A percentile compares a stretch with the other conserved stretches of the same genome.
phyloP scores from a whole-genome alignment of 2,797 vertebrate genomes.

The Calcarius lapponicus region DNA sequence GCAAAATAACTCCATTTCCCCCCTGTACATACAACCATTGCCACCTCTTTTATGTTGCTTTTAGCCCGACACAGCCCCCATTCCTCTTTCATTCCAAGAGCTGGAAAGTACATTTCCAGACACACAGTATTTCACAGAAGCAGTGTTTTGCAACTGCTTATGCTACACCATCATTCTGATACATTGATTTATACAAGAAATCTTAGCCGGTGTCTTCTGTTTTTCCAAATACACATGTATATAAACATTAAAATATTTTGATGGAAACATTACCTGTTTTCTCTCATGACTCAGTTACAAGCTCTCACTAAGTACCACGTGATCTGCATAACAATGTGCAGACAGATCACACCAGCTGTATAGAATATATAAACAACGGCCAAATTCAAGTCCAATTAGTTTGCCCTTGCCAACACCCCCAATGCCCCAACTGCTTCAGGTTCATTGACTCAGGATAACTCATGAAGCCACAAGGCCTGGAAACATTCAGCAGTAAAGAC shows the following conservation, averaged over 20 bases:
- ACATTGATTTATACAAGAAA: not conserved
- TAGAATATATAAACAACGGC: rapidly evolving
- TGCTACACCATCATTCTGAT: not conserved
- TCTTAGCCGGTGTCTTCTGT: not conserved
- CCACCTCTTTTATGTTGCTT: not conserved
- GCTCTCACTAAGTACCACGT: not conserved
- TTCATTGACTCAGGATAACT: not conserved
- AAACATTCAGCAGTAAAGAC: not conserved
- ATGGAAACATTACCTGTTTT: not conserved
- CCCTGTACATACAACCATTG: not conserved
- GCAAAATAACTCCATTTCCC: not conserved
- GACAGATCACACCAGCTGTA: not conserved
- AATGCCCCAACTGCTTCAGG: not conserved
- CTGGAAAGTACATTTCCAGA: not conserved
- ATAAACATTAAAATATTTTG: not conserved
- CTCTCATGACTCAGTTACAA: not conserved
- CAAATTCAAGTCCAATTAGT: not conserved
- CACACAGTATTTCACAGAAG: not conserved
- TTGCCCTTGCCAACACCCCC: not conserved
- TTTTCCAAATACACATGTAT: not conserved
- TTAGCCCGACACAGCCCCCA: not conserved
- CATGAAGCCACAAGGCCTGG: not conserved
- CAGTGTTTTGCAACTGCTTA: not conserved
- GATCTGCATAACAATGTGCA: not conserved
- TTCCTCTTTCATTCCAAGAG: not conserved